Percentiles rank a stretch among this genome's conserved stretches.
Evolutionary conservation across 2,113 vertebrate genomes (phyloP).

Genomic region (Tragelaphus imberbis): DNA sequence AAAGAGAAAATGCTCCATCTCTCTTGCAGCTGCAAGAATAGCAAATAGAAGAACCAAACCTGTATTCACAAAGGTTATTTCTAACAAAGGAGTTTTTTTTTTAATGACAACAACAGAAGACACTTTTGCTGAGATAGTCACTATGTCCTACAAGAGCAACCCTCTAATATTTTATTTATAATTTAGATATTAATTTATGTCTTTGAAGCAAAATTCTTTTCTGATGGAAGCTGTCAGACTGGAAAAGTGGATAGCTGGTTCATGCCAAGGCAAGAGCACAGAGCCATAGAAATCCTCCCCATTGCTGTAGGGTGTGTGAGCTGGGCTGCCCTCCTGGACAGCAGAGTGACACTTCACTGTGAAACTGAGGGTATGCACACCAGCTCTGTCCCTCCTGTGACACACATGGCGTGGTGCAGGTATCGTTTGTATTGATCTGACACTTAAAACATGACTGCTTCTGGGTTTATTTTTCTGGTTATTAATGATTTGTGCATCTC

Average conservation of each 20-base stretch:
- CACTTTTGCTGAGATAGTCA: not conserved
- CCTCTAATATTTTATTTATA: not conserved
- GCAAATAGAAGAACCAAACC: not conserved
- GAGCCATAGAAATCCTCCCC: not conserved
- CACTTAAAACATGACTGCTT: not conserved
- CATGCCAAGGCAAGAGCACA: not conserved
- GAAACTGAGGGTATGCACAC: not conserved
- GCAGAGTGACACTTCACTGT: not conserved
- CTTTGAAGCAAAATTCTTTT: not conserved
- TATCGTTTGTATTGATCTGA: not conserved
- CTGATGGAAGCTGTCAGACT: not conserved
- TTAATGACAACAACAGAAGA: not conserved
- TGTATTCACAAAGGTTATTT: not conserved
- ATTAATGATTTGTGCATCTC: not conserved
- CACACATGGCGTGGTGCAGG: rapidly evolving
- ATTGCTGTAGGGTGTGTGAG: not conserved
- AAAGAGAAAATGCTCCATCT: not conserved
- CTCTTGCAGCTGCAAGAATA: not conserved
- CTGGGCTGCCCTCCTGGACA: not conserved
- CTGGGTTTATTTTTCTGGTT: not conserved
- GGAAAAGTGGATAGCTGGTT: not conserved
- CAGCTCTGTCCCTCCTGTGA: not conserved
- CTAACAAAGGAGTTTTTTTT: not conserved
- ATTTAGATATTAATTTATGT: not conserved
- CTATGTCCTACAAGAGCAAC: not conserved